Base-by-base conservation (phyloP, 2,797 vertebrate species). In the Luscinia megarhynchos region DNA sequence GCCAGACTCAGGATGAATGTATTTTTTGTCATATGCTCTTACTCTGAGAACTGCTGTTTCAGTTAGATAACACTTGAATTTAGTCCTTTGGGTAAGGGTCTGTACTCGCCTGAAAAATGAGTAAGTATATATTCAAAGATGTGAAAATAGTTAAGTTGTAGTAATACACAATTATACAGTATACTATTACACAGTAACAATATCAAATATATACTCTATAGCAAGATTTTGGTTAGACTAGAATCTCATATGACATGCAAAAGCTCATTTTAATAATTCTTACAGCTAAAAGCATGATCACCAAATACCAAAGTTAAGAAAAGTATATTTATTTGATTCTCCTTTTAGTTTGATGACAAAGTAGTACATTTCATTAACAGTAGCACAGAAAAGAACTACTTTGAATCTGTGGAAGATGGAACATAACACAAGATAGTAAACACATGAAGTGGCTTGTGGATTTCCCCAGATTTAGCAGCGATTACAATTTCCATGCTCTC, bases 301-400 rank as follows among this genome's bases (percentile, higher is more conserved):
- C n/a, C 70, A 78, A 89, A 83, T 74, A 78, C 54, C 62, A 50
- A 67, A 59, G 32, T 72, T 95, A 93, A 63, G 57, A 92, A 96
- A 95, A 90, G 51, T 76, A 3, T 61, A 41, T 97, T 96, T 96
- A 95, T 96, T 97, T 78, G n/a, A 83, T 55, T 94, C 36, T 92
- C 57, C 76, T 67, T 89, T 78, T 62, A 72, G 29, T 64, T 50
- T 43, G 59, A 85, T 83, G 75, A 86, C n/a, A 38, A 59, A 87
- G 69, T 14, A 77, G 27, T 41, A 84, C 50, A 74, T 61, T 74
- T 73, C 40, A 45, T 85, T 70, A 84, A 48, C 27, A 78, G 58
- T 2, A 81, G 40, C 54, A 92, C 19, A 74, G 21, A 64, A 66
- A 66, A 75, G 26, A 92, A 84, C 45, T 11, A 27, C 19, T 84